Base-by-base conservation (phyloP, 2,113 vertebrate species). In the Ictidomys tridecemlineatus region DNA sequence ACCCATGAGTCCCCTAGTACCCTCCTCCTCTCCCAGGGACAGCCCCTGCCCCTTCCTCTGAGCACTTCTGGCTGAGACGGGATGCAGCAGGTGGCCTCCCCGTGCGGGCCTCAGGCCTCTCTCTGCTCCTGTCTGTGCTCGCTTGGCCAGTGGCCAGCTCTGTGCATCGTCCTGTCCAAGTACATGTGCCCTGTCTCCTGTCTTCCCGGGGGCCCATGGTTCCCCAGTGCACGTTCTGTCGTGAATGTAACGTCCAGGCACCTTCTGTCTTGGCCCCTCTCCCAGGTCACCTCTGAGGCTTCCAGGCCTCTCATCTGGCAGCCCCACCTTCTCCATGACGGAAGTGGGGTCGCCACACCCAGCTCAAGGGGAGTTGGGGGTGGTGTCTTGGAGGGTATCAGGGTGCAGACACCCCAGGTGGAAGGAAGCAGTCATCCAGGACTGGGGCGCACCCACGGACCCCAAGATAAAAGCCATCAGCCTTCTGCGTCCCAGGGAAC, bases 91-190 rank as follows among this genome's bases (percentile, higher is more conserved):
- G 39, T 2, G 32, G 12, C 67, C 67, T 16, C 67, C 67, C 32
- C 3, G 8, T 12, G 13, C 5, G 14, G 56, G 67, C 32, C 67
- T 34, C 32, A 11, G 67, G 30, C 32, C 65, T 34, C 32, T 63
- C 18, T n/a, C 22, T 72, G 67, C 56, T 32, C n/a, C 67, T 67
- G 32, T 95, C 80, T 45, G 5, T 63, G 72, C 78, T 69, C 0
- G 0, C n/a, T n/a, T 9, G 0, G 45, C n/a, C 8, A 0, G 16
- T 30, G n/a, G 37, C 48, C 13, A 10, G 45, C 67, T 70, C 48
- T 26, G 30, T 74, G 32, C 3, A 1, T 24, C 73, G 1, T 63
- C 79, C 51, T 85, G 51, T 51, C 69, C 2, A 0, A 0, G 20
- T 16, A 37, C 65, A 69, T 80, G 4, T 12, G 8, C 24, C 16